Evolutionary conservation across 1,140 invertebrate genomes (phyloP).

Genomic region (Paralvinella palmiformis): DNA sequence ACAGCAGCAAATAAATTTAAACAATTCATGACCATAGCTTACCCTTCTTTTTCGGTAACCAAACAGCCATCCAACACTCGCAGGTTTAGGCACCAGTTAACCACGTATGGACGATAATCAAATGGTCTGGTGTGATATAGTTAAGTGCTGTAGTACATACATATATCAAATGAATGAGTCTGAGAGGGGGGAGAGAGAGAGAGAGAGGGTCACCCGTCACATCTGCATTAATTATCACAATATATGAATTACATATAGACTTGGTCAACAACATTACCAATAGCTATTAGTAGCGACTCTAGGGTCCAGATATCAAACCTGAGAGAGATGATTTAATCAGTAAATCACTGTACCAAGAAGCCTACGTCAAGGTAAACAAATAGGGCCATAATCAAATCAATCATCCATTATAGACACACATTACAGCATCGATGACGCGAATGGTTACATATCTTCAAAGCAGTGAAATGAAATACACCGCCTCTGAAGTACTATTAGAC

Average conservation of each 20-base stretch:
- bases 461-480: too few relatives aligned
- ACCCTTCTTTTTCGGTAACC: conserved; percentile 85
- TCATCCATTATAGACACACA: not conserved
- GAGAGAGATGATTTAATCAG: too few relatives aligned
- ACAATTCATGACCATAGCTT: conserved; percentile 29
- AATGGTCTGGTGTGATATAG: conserved; percentile 65
- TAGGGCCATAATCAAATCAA: not conserved
- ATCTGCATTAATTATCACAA: not conserved
- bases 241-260: not conserved
- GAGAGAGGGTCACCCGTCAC: too few relatives aligned
- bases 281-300: conserved; percentile 1
- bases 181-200: too few relatives aligned
- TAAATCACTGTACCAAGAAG: too few relatives aligned
- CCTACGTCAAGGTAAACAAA: too few relatives aligned
- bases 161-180: too few relatives aligned
- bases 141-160: conserved; percentile 26
- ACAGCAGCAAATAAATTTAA: not conserved
- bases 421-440: not conserved
- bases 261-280: not conserved
- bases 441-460: too few relatives aligned
- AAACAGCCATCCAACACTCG: conserved; percentile 81
- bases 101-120: conserved; percentile 84
- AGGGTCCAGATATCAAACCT: too few relatives aligned
- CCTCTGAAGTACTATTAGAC: too few relatives aligned
- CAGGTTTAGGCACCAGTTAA: conserved; percentile 86